phyloP scores from a whole-genome alignment of 2,888 invertebrate species.

The Drosophila mulleri region DNA sequence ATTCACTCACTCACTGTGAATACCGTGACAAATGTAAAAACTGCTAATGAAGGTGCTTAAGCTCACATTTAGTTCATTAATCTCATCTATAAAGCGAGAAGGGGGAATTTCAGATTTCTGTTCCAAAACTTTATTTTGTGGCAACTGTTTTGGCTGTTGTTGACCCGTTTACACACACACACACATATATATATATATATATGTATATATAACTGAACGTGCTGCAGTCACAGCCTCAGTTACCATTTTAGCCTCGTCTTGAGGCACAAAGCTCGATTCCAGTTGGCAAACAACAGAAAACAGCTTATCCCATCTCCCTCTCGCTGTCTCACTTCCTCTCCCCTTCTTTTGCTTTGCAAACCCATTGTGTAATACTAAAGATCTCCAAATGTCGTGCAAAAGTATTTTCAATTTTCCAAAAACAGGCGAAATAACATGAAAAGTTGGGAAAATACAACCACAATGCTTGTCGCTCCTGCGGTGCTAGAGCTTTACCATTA shows the following conservation, averaged over 20 bases:
- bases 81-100: slow-evolving; percentile 15
- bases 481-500: slow-evolving; percentile 37
- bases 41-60: slow-evolving; percentile 39
- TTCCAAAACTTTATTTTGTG: slow-evolving; percentile 31
- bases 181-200: too few relatives aligned
- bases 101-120: not conserved
- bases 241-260: slow-evolving; percentile 8
- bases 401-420: slow-evolving; percentile 74
- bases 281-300: slow-evolving; percentile 44
- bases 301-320: slow-evolving; percentile 23
- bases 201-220: slow-evolving; percentile 14
- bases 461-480: not conserved
- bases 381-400: slow-evolving; percentile 66
- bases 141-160: slow-evolving; percentile 40
- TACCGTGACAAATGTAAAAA: slow-evolving; percentile 48
- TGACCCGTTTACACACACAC: slow-evolving; percentile 53
- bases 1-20: not conserved
- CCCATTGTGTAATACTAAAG: slow-evolving; percentile 47
- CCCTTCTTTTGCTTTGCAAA: not conserved
- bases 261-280: slow-evolving; percentile 30
- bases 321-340: not conserved
- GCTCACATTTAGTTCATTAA: slow-evolving; percentile 47
- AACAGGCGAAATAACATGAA: slow-evolving; percentile 55
- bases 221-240: not conserved
- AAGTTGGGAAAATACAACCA: slow-evolving; percentile 61